Evolutionary conservation across 2,888 invertebrate genomes (phyloP).

Genomic region (Branchipolynoe longqiensis): DNA sequence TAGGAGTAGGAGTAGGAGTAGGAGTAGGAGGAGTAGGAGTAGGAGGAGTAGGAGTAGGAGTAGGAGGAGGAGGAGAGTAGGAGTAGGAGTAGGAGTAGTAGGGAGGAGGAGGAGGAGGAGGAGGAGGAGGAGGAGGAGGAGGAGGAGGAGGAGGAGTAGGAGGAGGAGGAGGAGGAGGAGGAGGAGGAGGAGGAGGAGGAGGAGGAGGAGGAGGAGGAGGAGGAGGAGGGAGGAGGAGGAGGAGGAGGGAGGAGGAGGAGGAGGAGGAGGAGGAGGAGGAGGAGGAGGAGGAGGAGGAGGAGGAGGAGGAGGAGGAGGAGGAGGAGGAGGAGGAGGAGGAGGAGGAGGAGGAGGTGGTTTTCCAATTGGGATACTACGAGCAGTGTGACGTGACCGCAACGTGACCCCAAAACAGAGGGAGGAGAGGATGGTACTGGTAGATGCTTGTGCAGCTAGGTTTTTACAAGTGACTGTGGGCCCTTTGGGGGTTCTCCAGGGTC

Average conservation of each 20-base stretch:
- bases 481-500: too few species aligned
- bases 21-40: background rate
- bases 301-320: background rate
- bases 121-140: background rate
- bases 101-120: background rate
- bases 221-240: background rate
- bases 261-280: background rate
- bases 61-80: background rate
- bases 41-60: background rate
- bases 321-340: background rate
- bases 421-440: background rate
- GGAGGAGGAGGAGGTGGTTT: background rate
- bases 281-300: background rate
- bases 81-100: background rate
- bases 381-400: background rate
- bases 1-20: conserved; percentile 2
- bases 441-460: too few species aligned
- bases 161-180: background rate
- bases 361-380: too few species aligned
- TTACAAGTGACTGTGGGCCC: too few species aligned
- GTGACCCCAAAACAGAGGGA: background rate
- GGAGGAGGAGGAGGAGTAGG: background rate
- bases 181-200: background rate
- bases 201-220: background rate
- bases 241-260: background rate